phyloP scores from a whole-genome alignment of 2,888 invertebrate genomes.

The Drosophila emarginata region DNA sequence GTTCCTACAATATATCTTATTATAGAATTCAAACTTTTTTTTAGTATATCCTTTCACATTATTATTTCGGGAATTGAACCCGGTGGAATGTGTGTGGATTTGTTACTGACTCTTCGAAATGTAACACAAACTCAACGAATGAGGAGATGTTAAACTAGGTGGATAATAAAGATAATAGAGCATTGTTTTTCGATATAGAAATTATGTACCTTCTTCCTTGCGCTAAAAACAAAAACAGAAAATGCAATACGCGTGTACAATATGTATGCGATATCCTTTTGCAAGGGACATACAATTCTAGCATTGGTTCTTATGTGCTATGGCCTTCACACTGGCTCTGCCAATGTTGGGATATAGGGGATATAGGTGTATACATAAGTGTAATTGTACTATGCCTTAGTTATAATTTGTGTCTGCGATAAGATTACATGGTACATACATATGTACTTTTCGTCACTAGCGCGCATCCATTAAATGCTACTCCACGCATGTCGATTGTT shows the following conservation, averaged over 20 bases:
- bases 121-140: conserved; percentile 1
- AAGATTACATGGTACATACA: conserved; percentile 24
- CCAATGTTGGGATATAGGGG: conserved; percentile 23
- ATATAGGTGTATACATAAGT: conserved; percentile 20
- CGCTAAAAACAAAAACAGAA: conserved; percentile 39
- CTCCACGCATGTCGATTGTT: conserved; percentile 30
- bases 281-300: conserved; percentile 33
- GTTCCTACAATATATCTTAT: background rate
- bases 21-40: background rate
- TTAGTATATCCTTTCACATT: conserved; percentile 1
- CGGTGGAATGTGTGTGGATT: conserved; percentile 4
- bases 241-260: conserved; percentile 19
- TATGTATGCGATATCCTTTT: conserved; percentile 23
- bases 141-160: background rate
- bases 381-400: conserved; percentile 63
- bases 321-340: conserved; percentile 42
- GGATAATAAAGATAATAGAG: background rate
- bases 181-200: background rate
- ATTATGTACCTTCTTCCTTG: background rate
- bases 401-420: conserved; percentile 37
- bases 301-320: conserved; percentile 31
- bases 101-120: background rate
- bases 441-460: conserved; percentile 24
- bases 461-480: conserved; percentile 30
- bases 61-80: background rate